Evolutionary conservation across 2,888 invertebrate species (phyloP).

Genomic region (Plagiodera versicolora): DNA sequence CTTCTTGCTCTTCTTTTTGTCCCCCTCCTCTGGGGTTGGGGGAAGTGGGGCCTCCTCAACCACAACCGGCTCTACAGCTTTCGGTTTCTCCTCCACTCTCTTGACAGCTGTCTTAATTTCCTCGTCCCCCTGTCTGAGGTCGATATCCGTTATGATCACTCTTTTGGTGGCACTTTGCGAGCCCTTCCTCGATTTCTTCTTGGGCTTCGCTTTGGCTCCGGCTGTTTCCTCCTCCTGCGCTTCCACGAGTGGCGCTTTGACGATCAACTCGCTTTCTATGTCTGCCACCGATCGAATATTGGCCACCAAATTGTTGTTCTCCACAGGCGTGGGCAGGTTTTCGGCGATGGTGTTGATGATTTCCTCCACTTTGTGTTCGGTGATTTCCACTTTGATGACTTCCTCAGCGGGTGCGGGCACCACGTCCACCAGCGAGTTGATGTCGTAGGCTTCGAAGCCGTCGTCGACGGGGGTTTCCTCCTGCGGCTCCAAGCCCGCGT

Average conservation of each 20-base stretch:
- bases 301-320: constrained; percentile 13
- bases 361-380: constrained; percentile 27
- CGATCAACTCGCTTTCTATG: constrained; percentile 40
- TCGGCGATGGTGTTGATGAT: constrained; percentile 33
- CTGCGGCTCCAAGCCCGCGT: constrained; percentile 19
- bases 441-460: constrained; percentile 45
- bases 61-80: constrained; percentile 1
- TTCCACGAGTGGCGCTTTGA: constrained; percentile 23
- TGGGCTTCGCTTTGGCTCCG: constrained; percentile 21
- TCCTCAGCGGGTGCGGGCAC: constrained; percentile 32
- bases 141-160: constrained; percentile 49
- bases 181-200: constrained; percentile 40
- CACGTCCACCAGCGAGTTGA: constrained; percentile 43
- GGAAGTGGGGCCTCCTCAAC: constrained; percentile 7
- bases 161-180: constrained; percentile 41
- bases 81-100: constrained; percentile 20
- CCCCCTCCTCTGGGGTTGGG: constrained; percentile 16
- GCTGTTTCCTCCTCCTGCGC: constrained; percentile 18
- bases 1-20: constrained; percentile 33
- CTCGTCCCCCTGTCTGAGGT: constrained; percentile 33
- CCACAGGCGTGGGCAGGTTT: constrained; percentile 18
- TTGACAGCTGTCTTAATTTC: constrained; percentile 28
- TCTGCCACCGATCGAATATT: constrained; percentile 35
- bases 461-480: constrained; percentile 31
- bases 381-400: constrained; percentile 21